Evolutionary conservation across 2,113 vertebrate species (phyloP).

Genomic region (Maylandia zebra): DNA sequence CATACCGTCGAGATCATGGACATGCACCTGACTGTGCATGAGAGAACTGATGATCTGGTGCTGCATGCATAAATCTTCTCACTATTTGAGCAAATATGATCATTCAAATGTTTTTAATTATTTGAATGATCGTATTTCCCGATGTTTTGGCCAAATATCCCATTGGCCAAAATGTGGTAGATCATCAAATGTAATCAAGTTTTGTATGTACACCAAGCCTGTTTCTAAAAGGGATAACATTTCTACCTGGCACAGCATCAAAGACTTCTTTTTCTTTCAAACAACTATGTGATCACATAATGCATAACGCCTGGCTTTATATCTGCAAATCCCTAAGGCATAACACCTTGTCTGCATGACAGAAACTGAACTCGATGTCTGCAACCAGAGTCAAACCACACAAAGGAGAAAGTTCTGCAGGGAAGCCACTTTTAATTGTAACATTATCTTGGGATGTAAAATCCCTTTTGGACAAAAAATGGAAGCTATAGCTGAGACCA

Average conservation of each 20-base stretch:
- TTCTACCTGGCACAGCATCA: neutral
- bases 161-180: neutral
- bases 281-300: neutral
- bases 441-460: neutral
- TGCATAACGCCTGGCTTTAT: neutral
- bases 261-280: neutral
- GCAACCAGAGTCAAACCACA: neutral
- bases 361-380: neutral
- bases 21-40: neutral
- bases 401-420: neutral
- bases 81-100: neutral
- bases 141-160: neutral
- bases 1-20: neutral
- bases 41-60: neutral
- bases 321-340: constrained; percentile 10
- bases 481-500: neutral
- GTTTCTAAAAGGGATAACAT: neutral
- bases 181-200: neutral
- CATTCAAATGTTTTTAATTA: neutral
- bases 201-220: neutral
- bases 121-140: neutral
- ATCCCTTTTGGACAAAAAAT: neutral
- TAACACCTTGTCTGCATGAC: neutral
- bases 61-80: neutral
- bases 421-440: neutral